Base-by-base conservation (phyloP, 2,888 invertebrate species). In the Megaustenia siamemsis region DNA sequence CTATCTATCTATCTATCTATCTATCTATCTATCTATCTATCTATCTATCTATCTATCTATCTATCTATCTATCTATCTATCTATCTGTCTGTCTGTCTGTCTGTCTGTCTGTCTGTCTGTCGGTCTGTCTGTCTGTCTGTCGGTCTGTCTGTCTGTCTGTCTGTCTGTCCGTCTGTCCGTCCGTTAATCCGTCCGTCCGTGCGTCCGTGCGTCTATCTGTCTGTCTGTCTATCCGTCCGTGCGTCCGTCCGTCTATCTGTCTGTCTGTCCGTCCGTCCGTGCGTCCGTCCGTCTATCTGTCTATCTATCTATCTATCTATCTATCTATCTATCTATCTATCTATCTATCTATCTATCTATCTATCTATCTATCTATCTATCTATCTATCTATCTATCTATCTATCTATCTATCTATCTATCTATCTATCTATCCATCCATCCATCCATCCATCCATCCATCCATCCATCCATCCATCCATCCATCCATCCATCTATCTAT, bases 261-360 rank as follows among this genome's bases (percentile, higher is more conserved):
- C 49, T 49, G 49, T 49, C 49, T 49, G 15, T 49, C 6, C 15
- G 49, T 49, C 49, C 15, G 6, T 49, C 49, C 10, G 15, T 49
- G 10, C 15, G 15, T 49, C 49, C 6, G 15, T 49, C 6, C 49
- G 6, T 10, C 49, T 10, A 49, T 49, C 15, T 6, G 49, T 15
- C 15, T 10, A 10, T 15, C 10, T n/a, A n/a, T 53, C 53, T 53
- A 53, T 53, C 53, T 53, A 53, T 53, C 53, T 53, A 53, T 53
- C 53, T 53, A 53, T 53, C 53, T 53, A 53, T 53, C 53, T 53
- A 53, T 53, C 53, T 53, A 53, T 53, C 53, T 53, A 53, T 53
- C 53, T 53, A 53, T 53, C 53, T 53, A 53, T 53, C 53, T 53
- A 53, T 53, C 53, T 53, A 53, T 53, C 53, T 53, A 53, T 53